phyloP scores from a whole-genome alignment of 1,140 invertebrate species.

The Pseudomyrmex gracilis region DNA sequence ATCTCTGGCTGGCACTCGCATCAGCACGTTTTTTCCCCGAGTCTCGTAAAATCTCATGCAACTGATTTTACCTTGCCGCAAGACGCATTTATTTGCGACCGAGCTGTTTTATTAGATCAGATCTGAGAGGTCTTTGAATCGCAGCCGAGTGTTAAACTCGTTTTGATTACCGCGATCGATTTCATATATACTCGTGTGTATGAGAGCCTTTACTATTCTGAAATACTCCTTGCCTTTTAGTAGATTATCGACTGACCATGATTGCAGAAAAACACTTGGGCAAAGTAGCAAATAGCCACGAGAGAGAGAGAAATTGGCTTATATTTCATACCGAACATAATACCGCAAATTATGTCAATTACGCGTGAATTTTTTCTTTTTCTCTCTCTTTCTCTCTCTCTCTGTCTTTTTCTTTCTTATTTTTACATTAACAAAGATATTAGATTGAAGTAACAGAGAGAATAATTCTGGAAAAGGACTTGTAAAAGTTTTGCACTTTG shows the following conservation, averaged over 20 bases:
- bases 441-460: not conserved
- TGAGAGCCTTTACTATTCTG: not conserved
- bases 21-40: not conserved
- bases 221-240: not conserved
- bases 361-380: not conserved
- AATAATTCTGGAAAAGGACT: not conserved
- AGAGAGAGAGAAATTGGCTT: not conserved
- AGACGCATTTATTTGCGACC: not conserved
- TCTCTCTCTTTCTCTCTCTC: not conserved
- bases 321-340: not conserved
- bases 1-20: slow-evolving; percentile 10
- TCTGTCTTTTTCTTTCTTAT: not conserved
- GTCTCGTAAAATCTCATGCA: slow-evolving; percentile 23
- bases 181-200: not conserved
- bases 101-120: slow-evolving; percentile 5
- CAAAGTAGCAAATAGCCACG: not conserved
- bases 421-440: not conserved
- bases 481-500: not conserved
- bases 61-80: slow-evolving; percentile 20
- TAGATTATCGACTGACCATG: not conserved
- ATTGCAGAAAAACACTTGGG: not conserved
- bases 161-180: slow-evolving; percentile 15
- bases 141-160: not conserved
- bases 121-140: not conserved
- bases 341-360: not conserved